Base-by-base conservation (phyloP, 1,140 invertebrate genomes). In the Oedothorax gibbosus region DNA sequence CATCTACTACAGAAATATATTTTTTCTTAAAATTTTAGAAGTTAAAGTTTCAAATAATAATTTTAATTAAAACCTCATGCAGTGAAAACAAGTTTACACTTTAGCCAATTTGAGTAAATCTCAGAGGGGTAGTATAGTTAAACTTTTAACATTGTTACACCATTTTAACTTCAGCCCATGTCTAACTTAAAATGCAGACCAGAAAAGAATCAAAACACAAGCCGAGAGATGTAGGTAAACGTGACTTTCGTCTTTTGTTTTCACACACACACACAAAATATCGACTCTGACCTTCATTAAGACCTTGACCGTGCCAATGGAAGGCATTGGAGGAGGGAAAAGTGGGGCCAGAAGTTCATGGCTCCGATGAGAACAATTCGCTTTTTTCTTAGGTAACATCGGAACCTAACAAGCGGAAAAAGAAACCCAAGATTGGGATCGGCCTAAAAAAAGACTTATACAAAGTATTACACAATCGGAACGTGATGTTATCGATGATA, bases 301-400 rank as follows among this genome's bases (percentile, higher is more conserved):
- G 79, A 72, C 79, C 79, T 82, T 82, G 79, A 82, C 79, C 79
- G 68, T 82, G 69, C 35, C 35, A 72, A 20, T 12, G 53, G 20
- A 50, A 60, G 54, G 54, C 78, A 56, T 18, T 54, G 14, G 53
- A 50, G 20, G 57, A 62, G 54, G 73, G 54, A 82, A 73, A 82
- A 81, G 68, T 82, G 79, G 69, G 79, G 79, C 79, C 57, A 73
- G 53, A 82, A 82, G 79, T 82, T 82, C 79, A 82, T 35, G 20
- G 21, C 65, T 51, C 18, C 53, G 66, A 21, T 56, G 57, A 60
- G 68, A 71, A 71, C 68, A 51, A n/a, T 35, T 35, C 12, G 68
- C 50, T 71, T 11, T 49, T 71, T 51, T 71, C 35, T 35, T 35
- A 35, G 35, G 35, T 53, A 51, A 71, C 53, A 53, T 12, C 15